A percentile compares a stretch with the other conserved stretches of the same genome.
Conservation (phyloP, 1,140 invertebrate genomes). For the Heliothis subflexa region DNA sequence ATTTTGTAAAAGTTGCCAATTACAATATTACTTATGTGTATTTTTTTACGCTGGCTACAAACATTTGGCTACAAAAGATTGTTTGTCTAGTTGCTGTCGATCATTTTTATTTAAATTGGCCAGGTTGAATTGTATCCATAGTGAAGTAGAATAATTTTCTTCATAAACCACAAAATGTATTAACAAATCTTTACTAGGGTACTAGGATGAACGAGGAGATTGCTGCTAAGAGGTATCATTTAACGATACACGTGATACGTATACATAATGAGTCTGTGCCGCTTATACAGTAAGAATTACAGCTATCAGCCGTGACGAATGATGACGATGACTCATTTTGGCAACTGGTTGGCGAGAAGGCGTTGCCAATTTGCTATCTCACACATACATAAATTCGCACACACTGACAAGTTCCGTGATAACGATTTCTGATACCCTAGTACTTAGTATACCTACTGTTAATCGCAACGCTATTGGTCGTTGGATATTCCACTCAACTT, state of each 20-base stretch:
- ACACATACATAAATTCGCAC: conserved; percentile 60
- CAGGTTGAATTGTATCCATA: background rate
- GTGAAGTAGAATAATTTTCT: conserved; percentile 17
- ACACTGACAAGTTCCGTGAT: conserved; percentile 56
- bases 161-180: conserved; percentile 39
- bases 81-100: too few species aligned
- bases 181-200: conserved; percentile 54
- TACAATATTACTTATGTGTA: background rate
- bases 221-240: conserved; percentile 2
- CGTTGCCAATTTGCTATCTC: conserved; percentile 70
- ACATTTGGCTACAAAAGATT: too few species aligned
- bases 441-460: conserved; percentile 61
- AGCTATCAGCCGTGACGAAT: conserved; percentile 23
- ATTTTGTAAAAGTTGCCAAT: conserved; percentile 20
- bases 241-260: conserved; percentile 14
- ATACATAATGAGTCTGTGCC: conserved; percentile 19
- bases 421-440: conserved; percentile 68
- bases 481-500: background rate
- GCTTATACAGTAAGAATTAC: conserved; percentile 33
- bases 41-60: too few species aligned
- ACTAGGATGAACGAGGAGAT: conserved; percentile 35
- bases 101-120: too few species aligned
- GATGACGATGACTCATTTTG: conserved; percentile 71
- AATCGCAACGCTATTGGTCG: conserved; percentile 10
- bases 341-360: conserved; percentile 72